Evolutionary conservation across 2,888 invertebrate genomes (phyloP), one percentile per base, ranked within the genome.

Genomic region (Drosophila nr. medialis): DNA sequence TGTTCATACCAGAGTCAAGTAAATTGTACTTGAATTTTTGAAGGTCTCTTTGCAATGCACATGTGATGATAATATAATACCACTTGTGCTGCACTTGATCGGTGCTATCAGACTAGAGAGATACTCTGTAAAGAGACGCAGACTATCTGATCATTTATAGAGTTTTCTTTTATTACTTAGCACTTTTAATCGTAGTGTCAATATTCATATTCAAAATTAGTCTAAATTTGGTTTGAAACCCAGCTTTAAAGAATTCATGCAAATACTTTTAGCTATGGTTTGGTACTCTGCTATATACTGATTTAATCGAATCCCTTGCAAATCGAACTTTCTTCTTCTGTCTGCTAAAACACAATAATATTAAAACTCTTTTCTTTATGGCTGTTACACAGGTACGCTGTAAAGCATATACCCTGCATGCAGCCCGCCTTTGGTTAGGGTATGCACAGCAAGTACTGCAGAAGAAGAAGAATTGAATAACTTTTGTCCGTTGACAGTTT

Each of bases 401-500:
- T 8, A 3, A 34, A 21, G 32, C 55, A 53, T 53, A 50, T 59
- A 54, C 64, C 56, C 60, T 15, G 5, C 32, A 11, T 24, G 24
- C 34, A 2, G 6, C 7, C 24, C 4, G 4, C 0, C 11, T 29
- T 13, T 51, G 3, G 18, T 10, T 51, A 42, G 49, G 68, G 58
- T 42, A 53, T 53, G 1, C 32, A 29, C 18, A 24, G 64, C 49
- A 49, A 38, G 11, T 40, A 32, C n/a, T 53, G 30, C 51, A 27
- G 21, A 45, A 45, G 24, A 45, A 45, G 24, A 45, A 24, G 15
- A 56, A 54, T 56, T 60, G 32, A 56, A 60, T 32, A 73, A 66
- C 60, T 80, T 80, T 83, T 65, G 64, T 67, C 64, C 64, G 68
- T 64, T 61, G 75, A 64, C 48, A 40, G 59, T 60, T 75, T 64